Evolutionary conservation across 2,113 vertebrate genomes (phyloP), one percentile per base, ranked within the genome.

Genomic region (Anarrhichthys ocellatus): DNA sequence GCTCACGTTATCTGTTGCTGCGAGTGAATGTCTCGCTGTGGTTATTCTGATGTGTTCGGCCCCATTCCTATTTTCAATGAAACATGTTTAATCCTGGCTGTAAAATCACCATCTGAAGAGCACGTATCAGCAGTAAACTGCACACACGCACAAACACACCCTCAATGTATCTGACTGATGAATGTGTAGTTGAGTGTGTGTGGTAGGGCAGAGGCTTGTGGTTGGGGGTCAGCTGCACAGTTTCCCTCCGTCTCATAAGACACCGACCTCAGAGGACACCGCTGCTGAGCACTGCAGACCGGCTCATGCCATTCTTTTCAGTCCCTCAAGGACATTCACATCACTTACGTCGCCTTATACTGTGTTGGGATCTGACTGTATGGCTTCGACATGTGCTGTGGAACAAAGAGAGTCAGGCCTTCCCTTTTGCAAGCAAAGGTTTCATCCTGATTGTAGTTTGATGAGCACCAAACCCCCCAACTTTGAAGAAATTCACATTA

Each of bases 201-300:
- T 36, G 52, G 17, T 8, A 10, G 61, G 66, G 34, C 44, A 70
- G 40, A 73, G 76, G 54, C 80, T 77, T 17, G 15, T 29, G 48
- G 63, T 63, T 64, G 69, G 46, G 62, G 66, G 77, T 88, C 63
- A 77, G 48, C 54, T 29, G 1, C 73, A 32, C 36, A n/a, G 36
- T 58, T 76, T 67, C 54, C 56, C 44, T 15, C 52, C 1, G 42
- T 70, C 79, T 73, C 79, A 88, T 88, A 90, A 92, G 88, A 34
- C 82, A 77, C 64, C 66, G 58, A 14, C 63, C 42, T 69, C 67
- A 76, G 63, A 87, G 75, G 73, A 91, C 58, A 42, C n/a, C 14
- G 77, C 70, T 73, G 73, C 76, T 63, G 80, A 79, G 78, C 63
- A 0, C 40, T 36, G 36, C 71, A 66, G 29, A 80, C 75, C 80